Conservation (phyloP, 1,140 invertebrate species). For the silkworm (Bombyx mori) region DNA sequence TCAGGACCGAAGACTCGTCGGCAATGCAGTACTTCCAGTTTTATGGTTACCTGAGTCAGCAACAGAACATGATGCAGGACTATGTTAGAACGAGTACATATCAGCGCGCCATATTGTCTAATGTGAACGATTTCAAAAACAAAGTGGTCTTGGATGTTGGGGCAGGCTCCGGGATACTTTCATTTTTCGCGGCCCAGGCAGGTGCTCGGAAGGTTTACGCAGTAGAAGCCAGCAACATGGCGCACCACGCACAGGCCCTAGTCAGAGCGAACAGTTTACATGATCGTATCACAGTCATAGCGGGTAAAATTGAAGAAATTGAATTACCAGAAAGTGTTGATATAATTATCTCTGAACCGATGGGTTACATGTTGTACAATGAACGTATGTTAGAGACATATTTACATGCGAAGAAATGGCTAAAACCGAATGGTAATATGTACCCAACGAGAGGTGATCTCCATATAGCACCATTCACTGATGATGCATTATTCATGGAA, state of each 20-base stretch:
- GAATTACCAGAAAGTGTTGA: constrained; percentile 95
- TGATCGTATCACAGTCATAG: constrained; percentile 91
- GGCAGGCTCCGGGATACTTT: constrained; percentile 96
- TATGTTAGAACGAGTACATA: constrained; percentile 99
- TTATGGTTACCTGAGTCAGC: constrained; percentile 98
- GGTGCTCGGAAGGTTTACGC: constrained; percentile 98
- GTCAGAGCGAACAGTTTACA: constrained; percentile 92
- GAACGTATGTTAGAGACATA: constrained; percentile 99
- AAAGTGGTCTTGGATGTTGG: constrained; percentile 97
- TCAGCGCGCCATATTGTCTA: constrained; percentile 95
- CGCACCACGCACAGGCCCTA: constrained; percentile 93
- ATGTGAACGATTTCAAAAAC: constrained; percentile 91
- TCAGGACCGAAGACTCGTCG: constrained; percentile 96
- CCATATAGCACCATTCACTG: constrained; percentile 98
- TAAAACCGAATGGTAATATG: constrained; percentile 94
- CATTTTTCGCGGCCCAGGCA: constrained; percentile 98
- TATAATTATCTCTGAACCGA: constrained; percentile 98
- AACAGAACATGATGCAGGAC: constrained; percentile 99
- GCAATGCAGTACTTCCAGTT: constrained; percentile 99
- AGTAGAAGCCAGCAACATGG: constrained; percentile 99
- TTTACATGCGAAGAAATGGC: constrained; percentile 98
- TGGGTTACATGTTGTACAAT: constrained; percentile 99
- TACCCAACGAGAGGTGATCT: constrained; percentile 97
- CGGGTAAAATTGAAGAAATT: constrained; percentile 99
- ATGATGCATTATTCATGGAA: constrained; percentile 98